Conservation (phyloP, 2,797 vertebrate genomes). For the Odontamblyopus lacepedii region DNA sequence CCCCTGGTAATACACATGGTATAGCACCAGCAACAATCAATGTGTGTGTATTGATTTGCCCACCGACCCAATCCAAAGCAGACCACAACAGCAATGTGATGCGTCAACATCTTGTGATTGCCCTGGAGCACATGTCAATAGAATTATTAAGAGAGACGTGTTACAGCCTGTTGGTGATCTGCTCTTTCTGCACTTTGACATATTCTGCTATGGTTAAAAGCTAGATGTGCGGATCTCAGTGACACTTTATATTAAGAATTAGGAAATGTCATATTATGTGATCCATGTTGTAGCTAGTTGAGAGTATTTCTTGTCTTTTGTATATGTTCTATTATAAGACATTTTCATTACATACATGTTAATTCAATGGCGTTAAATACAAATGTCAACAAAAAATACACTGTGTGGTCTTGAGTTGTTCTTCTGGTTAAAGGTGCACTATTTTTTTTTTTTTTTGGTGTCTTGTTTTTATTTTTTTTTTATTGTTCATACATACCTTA, state of each 20-base stretch:
- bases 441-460: too few relatives aligned
- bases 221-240: neutral
- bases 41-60: constrained; percentile 61
- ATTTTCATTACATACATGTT: too few relatives aligned
- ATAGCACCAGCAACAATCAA: constrained; percentile 54
- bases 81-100: constrained; percentile 51
- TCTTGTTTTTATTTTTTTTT: neutral
- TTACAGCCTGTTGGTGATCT: constrained; percentile 15
- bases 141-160: constrained; percentile 55
- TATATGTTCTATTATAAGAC: too few relatives aligned
- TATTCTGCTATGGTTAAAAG: neutral
- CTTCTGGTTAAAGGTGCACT: too few relatives aligned
- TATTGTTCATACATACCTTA: too few relatives aligned
- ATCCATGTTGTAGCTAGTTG: neutral
- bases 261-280: neutral
- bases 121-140: constrained; percentile 58
- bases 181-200: neutral
- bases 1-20: constrained; percentile 36
- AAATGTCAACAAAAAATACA: too few relatives aligned
- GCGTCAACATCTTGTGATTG: constrained; percentile 57
- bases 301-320: too few relatives aligned
- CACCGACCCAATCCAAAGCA: constrained; percentile 44
- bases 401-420: too few relatives aligned
- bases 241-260: neutral
- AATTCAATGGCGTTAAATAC: too few relatives aligned